A percentile compares a stretch with the other conserved stretches of the same genome.
These are phyloP conservation scores for Lipotes vexillifer DNA, from an alignment of 2,113 vertebrate genomes.

Conservation along the genomic window DNA sequence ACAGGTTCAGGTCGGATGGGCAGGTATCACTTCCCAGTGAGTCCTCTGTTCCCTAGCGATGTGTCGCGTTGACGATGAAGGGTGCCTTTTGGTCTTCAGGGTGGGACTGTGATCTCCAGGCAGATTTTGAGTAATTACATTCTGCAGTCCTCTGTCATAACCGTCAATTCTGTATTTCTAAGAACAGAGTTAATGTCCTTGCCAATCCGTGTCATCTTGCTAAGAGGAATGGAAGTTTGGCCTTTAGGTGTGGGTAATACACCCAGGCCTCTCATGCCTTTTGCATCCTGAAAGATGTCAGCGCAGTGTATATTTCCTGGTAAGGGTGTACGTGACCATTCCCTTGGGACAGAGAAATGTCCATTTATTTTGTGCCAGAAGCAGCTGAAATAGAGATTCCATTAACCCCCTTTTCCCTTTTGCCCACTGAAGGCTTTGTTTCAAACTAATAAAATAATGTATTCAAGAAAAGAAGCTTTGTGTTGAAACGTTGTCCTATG, in stretches of 20 bases:
- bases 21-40: not conserved
- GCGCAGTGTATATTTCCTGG: accelerated
- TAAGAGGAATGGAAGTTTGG: not conserved
- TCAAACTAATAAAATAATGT: not conserved
- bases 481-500: accelerated
- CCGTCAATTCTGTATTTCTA: not conserved
- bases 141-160: not conserved
- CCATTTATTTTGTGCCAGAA: not conserved
- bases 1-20: no score
- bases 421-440: not conserved
- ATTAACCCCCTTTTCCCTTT: not conserved
- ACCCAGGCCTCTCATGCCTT: not conserved
- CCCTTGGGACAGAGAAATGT: not conserved
- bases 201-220: not conserved
- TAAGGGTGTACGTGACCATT: accelerated
- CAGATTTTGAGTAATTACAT: accelerated
- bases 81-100: not conserved
- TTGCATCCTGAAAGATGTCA: not conserved
- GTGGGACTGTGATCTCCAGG: not conserved
- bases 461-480: not conserved
- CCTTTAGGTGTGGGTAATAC: not conserved
- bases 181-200: not conserved
- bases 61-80: not conserved
- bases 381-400: not conserved
- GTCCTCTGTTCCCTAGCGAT: not conserved